Evolutionary conservation across 1,140 invertebrate genomes (phyloP), one percentile per base, ranked within the genome.

Genomic region (Eciton burchellii): DNA sequence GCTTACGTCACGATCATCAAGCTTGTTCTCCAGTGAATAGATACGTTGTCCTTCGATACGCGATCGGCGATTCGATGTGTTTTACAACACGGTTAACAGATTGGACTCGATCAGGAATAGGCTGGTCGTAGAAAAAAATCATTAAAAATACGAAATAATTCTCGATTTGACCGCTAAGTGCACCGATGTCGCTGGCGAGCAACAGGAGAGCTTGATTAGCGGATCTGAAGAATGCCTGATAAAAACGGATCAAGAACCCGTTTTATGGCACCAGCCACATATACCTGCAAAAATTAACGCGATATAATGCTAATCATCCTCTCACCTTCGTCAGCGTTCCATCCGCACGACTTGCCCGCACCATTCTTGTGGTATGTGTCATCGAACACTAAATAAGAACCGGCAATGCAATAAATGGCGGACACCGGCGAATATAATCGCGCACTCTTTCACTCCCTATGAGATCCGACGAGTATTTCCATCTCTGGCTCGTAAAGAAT

Each of bases 281-380:
- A 43, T 43, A 8, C 16, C 14, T 11, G 24, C n/a, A 19, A 70
- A 68, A 65, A 79, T 79, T 70, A 43, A 74, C 26, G 45, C 19
- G 14, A 54, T 8, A 54, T 8, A 41, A 56, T 41, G 21, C 16
- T 43, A 26, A 29, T 16, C 11, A 35, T 12, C 6, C 6, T 35
- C 74, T 79, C 29, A 79, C 74, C 74, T 79, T 79, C 16, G 62
- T 68, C 11, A 49, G 21, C 16, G 41, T 3, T 49, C 26, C 43
- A 3, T 63, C 8, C 35, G 49, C 24, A 35, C 35, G 63, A 56
- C 21, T 70, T 16, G 74, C 35, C 12, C 74, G 63, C 24, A 79
- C 63, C 74, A 79, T 79, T 70, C n/a, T 65, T 14, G 16, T 8
- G 16, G 14, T 63, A 41, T 49, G 62, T 24, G 45, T 41, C n/a